Percentiles rank a stretch among this genome's conserved stretches.
Conservation (phyloP, 2,888 invertebrate genomes). For the Hypomecis atomaria region DNA sequence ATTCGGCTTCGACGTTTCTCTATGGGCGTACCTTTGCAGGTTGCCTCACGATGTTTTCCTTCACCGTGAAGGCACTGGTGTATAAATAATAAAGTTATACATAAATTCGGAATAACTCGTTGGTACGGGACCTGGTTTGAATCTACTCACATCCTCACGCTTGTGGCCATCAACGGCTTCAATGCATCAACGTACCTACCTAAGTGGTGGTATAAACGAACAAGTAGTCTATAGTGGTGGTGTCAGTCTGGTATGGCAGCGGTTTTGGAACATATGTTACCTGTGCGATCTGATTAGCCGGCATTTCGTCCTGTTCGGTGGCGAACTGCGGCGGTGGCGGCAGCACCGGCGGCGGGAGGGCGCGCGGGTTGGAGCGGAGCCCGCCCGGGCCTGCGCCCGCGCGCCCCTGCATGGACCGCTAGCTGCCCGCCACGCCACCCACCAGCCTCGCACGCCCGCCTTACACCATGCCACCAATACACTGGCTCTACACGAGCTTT, state of each 20-base stretch:
- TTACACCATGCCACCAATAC: constrained; percentile 38
- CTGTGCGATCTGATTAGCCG: constrained; percentile 81
- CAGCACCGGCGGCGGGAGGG: constrained; percentile 77
- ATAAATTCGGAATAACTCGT: too few relatives aligned
- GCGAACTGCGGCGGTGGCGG: constrained; percentile 80
- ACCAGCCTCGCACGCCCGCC: constrained; percentile 42
- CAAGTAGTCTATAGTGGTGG: background rate
- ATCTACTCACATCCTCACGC: too few relatives aligned
- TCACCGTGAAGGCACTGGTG: too few relatives aligned
- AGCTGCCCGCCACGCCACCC: constrained; percentile 64
- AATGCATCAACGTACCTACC: too few relatives aligned
- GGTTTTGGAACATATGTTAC: constrained; percentile 47
- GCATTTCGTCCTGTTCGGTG: constrained; percentile 78
- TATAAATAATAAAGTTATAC: too few relatives aligned
- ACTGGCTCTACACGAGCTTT: background rate
- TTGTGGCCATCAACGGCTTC: too few relatives aligned
- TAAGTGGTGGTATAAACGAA: too few relatives aligned
- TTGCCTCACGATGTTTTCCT: too few relatives aligned
- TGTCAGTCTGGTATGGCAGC: background rate
- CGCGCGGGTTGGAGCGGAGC: constrained; percentile 80
- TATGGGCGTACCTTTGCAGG: too few relatives aligned
- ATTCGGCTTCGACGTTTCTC: too few relatives aligned
- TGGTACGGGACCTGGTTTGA: too few relatives aligned
- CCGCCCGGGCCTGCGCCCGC: constrained; percentile 80
- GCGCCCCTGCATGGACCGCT: constrained; percentile 81